Conservation (phyloP, 2,113 vertebrate species). For the Megatriorchis doriae region DNA sequence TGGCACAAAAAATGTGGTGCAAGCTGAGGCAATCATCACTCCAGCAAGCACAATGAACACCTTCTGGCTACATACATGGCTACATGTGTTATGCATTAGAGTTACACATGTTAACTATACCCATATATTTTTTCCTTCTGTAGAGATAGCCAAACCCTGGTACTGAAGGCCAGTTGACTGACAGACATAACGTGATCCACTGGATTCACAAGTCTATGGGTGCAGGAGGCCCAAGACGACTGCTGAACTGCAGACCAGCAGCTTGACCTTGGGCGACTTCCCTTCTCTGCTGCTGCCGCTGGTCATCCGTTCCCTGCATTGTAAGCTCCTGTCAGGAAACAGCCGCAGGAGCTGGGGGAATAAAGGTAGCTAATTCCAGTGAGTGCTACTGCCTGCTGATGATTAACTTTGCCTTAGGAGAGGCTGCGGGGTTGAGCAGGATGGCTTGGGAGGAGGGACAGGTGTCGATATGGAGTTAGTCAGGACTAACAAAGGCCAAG, state of each 20-base stretch:
- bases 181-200: not conserved
- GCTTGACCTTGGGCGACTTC: not conserved
- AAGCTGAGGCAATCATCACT: conserved; percentile 67
- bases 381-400: not conserved
- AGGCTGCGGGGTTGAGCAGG: fast-evolving
- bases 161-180: conserved; percentile 15
- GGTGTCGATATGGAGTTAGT: not conserved
- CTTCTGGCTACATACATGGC: conserved; percentile 65
- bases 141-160: conserved; percentile 28
- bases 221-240: not conserved
- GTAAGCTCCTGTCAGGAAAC: not conserved
- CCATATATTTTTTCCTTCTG: conserved; percentile 63
- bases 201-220: not conserved
- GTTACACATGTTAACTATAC: conserved; percentile 64
- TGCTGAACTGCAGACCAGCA: not conserved
- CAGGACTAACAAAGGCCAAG: not conserved
- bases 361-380: not conserved
- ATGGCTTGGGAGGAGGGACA: not conserved
- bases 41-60: conserved; percentile 57
- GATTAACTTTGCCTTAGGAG: not conserved
- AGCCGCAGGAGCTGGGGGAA: not conserved
- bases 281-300: not conserved
- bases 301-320: not conserved
- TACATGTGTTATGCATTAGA: conserved; percentile 65
- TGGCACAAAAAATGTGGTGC: conserved; percentile 61